Evolutionary conservation across 2,113 vertebrate genomes (phyloP), one percentile per base, ranked within the genome.

Genomic region (Callospermophilus lateralis): DNA sequence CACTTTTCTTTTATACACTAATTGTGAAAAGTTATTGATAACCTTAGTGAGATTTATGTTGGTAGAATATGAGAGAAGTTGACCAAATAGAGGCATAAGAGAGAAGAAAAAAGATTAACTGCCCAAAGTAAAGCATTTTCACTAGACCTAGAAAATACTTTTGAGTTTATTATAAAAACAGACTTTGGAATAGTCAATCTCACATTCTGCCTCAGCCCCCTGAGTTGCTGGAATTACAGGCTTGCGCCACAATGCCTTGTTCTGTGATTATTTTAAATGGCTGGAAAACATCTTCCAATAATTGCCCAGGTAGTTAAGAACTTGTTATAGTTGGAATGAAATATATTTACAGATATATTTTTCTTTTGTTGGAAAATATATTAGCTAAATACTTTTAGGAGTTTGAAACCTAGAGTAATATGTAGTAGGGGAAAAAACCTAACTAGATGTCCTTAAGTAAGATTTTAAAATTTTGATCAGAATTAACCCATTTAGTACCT

Each of bases 281-380:
- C 20, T 42, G 42, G 8, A 84, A 87, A 89, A n/a, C 26, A 45
- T 78, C 45, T 48, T 55, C 1, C 53, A 85, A 3, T 70, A 58
- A 48, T 84, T 22, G 42, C 3, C 6, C 1, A 3, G 48, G 11
- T 93, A 37, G 32, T 74, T 68, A 80, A 91, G 65, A 91, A 45
- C 45, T 70, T 84, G n/a, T 74, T 93, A 63, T 83, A 78, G 16
- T 79, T 84, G 84, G 42, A 70, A 84, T 68, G 42, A 89, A 74
- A 80, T 96, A 30, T 93, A 42, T 67, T 89, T 80, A 51, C 20
- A 6, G 70, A 30, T 90, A 37, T 45, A 22, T 63, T 88, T 96
- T 84, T 90, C 6, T 73, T 97, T 84, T 81, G 20, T 42, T 84
- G 30, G 58, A 53, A 94, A 94, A 85, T 94, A 39, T n/a, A 80